A percentile compares a stretch with the other conserved stretches of the same genome.
Conservation (phyloP, 2,797 vertebrate genomes). For the Pteronotus mesoamericanus region DNA sequence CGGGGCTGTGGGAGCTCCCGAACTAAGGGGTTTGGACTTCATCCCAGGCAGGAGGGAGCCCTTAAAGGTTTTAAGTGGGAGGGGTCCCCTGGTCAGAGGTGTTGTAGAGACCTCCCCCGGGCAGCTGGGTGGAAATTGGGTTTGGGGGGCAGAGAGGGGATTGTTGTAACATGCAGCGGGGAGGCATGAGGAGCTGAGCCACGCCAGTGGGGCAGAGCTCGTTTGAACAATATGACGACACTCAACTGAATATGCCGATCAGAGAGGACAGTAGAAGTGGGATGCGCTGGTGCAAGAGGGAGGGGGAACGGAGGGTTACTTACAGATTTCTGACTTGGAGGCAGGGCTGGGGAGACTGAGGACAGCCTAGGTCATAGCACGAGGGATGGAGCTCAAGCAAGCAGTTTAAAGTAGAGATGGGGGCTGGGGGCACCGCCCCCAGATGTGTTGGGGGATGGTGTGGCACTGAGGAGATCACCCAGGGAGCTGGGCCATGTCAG, state of each 20-base stretch:
- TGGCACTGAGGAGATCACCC: not conserved
- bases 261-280: not conserved
- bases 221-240: not conserved
- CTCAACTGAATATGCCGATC: not conserved
- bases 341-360: accelerated
- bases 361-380: not conserved
- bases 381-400: not conserved
- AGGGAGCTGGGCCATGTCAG: not conserved
- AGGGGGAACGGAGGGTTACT: not conserved
- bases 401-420: not conserved
- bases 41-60: not conserved
- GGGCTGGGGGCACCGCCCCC: not conserved
- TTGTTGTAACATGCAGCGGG: not conserved
- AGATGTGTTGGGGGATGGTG: too few relatives aligned
- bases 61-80: not conserved
- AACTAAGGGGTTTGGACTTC: not conserved
- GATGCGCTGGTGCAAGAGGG: not conserved
- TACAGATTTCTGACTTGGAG: not conserved
- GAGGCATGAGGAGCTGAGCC: not conserved
- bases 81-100: not conserved
- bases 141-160: not conserved
- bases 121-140: not conserved
- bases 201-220: not conserved
- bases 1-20: not conserved
- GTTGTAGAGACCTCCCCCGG: not conserved